Evolutionary conservation across 2,888 invertebrate genomes (phyloP), one percentile per base, ranked within the genome.

Genomic region (Eupithecia tripunctaria): DNA sequence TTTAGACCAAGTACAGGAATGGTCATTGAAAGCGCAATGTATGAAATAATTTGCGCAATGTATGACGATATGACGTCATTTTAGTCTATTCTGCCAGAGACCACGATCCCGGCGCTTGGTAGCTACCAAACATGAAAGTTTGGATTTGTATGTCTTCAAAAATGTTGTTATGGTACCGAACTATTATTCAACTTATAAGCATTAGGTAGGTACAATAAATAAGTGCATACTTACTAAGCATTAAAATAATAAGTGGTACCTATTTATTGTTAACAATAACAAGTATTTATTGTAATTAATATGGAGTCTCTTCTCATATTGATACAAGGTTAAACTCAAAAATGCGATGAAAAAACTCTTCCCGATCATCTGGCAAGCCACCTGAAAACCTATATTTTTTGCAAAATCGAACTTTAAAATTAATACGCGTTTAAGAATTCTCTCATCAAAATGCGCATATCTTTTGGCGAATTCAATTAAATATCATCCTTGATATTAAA

Each of bases 401-500:
- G 32, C 67, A 64, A 78, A 78, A 73, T 78, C 78, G 70, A 66
- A 76, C 68, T 76, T 79, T 75, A 72, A 74, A 79, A 79, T 79
- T 76, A 76, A 77, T 72, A 74, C 71, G 68, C 75, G 63, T 74
- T 80, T 76, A 79, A 80, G 65, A 68, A 73, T 76, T 77, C 76
- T 68, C 76, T 81, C 76, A 79, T 81, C 70, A 80, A 77, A 75
- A 81, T 81, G 81, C 80, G 78, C 81, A 81, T 80, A 79, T 67
- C 69, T 74, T 73, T 76, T 69, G 81, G 81, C 74, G 82, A 82
- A 83, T 85, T 87, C 87, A 89, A 88, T 89, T 87, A 88, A 83
- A 78, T 80, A 68, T 76, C 81, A 88, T 86, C 89, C 89, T 90
- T 89, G 88, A 81, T 86, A 85, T 86, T 87, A 68, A 64, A 21